Evolutionary conservation across 2,113 vertebrate genomes (phyloP).

Genomic region (Callithrix jacchus): DNA sequence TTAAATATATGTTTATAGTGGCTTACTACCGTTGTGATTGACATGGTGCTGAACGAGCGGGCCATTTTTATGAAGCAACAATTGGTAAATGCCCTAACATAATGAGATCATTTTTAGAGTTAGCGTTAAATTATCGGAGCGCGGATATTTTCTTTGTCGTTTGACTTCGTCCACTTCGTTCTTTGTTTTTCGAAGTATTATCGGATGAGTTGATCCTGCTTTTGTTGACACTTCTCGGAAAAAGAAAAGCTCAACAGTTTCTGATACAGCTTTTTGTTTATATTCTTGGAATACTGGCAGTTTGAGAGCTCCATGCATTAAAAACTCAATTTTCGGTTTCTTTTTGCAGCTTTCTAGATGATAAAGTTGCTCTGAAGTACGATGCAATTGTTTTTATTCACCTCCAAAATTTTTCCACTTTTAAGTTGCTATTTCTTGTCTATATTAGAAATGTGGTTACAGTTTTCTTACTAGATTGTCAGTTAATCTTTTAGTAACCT

Average conservation of each 20-base stretch:
- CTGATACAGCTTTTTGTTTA: background rate
- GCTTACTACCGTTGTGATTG: slow-evolving; percentile 1
- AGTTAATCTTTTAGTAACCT: background rate
- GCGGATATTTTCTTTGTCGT: slow-evolving; percentile 10
- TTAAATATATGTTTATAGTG: background rate
- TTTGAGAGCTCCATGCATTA: background rate
- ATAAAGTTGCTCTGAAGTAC: slow-evolving; percentile 25
- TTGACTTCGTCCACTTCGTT: background rate
- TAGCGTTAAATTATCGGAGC: background rate
- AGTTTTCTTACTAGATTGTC: slow-evolving; percentile 8
- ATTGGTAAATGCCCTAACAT: slow-evolving; percentile 29
- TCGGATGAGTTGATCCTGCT: background rate
- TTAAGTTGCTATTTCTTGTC: slow-evolving; percentile 15
- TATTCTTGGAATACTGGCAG: background rate
- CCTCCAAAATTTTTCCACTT: background rate
- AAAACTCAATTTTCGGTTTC: background rate
- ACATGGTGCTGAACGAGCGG: background rate
- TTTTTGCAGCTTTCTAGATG: background rate
- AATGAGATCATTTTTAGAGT: background rate
- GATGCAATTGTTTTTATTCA: background rate
- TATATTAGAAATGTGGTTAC: background rate
- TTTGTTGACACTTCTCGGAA: slow-evolving; percentile 40
- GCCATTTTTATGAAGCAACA: slow-evolving; percentile 40
- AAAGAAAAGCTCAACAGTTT: background rate
- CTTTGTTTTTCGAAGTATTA: slow-evolving; percentile 61